Conservation (phyloP, 2,888 invertebrate genomes). For the Blastobasis adustella region DNA sequence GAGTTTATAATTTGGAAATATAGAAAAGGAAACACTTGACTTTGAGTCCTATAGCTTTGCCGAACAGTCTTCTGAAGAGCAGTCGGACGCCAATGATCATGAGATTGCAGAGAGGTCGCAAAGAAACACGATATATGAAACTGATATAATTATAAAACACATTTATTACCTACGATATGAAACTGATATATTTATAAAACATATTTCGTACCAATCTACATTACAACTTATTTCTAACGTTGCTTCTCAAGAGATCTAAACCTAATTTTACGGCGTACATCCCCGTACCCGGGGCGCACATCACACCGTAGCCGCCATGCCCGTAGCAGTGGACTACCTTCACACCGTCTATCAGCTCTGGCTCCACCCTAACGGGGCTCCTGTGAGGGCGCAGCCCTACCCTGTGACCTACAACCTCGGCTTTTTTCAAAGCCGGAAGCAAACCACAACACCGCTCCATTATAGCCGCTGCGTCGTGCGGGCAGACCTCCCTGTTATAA, state of each 20-base stretch:
- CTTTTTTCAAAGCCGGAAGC: slow-evolving; percentile 79
- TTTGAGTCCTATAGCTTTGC: too few species aligned
- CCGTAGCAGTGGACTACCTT: slow-evolving; percentile 94
- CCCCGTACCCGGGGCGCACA: slow-evolving; percentile 91
- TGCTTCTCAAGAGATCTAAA: slow-evolving; percentile 64
- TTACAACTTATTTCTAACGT: slow-evolving; percentile 46
- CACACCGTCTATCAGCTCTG: slow-evolving; percentile 68
- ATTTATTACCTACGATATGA: too few species aligned
- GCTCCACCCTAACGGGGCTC: slow-evolving; percentile 81
- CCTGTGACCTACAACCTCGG: slow-evolving; percentile 76
- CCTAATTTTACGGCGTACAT: slow-evolving; percentile 83
- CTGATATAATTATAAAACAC: too few species aligned
- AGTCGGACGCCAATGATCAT: too few species aligned
- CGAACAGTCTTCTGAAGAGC: too few species aligned
- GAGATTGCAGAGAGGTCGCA: too few species aligned
- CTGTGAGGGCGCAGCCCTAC: slow-evolving; percentile 92
- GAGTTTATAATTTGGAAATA: too few species aligned
- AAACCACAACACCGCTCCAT: slow-evolving; percentile 85
- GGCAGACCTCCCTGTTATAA: slow-evolving; percentile 78
- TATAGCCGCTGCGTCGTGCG: slow-evolving; percentile 84
- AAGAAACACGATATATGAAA: too few species aligned
- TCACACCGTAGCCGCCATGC: slow-evolving; percentile 95
- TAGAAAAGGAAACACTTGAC: too few species aligned
- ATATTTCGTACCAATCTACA: too few species aligned
- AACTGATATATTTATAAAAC: too few species aligned